Evolutionary conservation across 1,140 invertebrate species (phyloP).

Genomic region (Anastrepha obliqua): DNA sequence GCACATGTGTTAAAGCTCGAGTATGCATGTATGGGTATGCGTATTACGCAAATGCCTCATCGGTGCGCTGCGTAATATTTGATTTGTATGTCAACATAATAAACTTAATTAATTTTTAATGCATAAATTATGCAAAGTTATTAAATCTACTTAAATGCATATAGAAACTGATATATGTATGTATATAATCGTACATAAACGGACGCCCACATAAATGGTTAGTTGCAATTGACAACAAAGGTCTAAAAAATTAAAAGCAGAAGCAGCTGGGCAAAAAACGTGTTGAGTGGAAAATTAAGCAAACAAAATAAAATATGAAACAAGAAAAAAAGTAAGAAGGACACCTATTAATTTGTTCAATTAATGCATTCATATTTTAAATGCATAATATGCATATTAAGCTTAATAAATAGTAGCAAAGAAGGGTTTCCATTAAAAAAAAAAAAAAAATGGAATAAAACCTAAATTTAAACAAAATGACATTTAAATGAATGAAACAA

Average conservation of each 20-base stretch:
- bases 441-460: not conserved
- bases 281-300: not conserved
- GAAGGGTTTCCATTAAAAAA: not conserved
- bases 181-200: too few species aligned
- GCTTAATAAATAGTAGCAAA: not conserved
- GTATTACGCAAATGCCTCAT: not conserved
- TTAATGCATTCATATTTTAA: not conserved
- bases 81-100: conserved; percentile 20
- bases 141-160: not conserved
- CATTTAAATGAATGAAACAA: too few species aligned
- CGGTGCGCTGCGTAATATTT: not conserved
- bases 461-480: too few species aligned
- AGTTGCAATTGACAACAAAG: too few species aligned
- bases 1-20: not conserved
- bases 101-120: conserved; percentile 22
- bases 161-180: too few species aligned
- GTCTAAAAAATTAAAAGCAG: not conserved
- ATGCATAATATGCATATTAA: not conserved
- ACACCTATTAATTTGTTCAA: conserved; percentile 4
- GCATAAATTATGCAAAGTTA: conserved; percentile 17
- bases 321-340: not conserved
- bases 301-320: not conserved
- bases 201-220: too few species aligned
- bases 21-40: not conserved
- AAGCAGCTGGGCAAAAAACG: not conserved